A percentile compares a stretch with the other conserved stretches of the same genome.
Conservation (phyloP, 2,888 invertebrate genomes). For the Sminthurides aquaticus region DNA sequence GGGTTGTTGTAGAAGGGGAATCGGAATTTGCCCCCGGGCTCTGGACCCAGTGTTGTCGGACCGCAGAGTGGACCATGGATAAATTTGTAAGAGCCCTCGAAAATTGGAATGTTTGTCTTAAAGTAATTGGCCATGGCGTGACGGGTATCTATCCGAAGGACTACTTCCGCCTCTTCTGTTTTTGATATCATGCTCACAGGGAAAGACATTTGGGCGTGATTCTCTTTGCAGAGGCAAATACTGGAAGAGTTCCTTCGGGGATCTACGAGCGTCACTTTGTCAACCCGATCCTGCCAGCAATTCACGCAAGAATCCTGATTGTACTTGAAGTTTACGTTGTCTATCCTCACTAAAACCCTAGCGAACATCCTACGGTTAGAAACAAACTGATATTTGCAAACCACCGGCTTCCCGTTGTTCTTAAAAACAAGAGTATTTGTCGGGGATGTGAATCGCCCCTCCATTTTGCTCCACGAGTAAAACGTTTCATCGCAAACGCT, state of each 20-base stretch:
- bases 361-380: conserved; percentile 75
- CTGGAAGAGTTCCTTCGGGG: conserved; percentile 45
- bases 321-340: conserved; percentile 75
- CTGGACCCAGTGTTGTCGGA: conserved; percentile 68
- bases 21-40: conserved; percentile 76
- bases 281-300: conserved; percentile 77
- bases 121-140: conserved; percentile 82
- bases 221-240: conserved; percentile 62
- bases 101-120: conserved; percentile 73
- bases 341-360: conserved; percentile 67
- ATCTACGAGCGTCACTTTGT: conserved; percentile 51
- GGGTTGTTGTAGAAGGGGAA: conserved; percentile 56
- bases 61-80: conserved; percentile 76
- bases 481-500: conserved; percentile 82
- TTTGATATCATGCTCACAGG: conserved; percentile 59
- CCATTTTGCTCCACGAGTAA: conserved; percentile 69
- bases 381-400: conserved; percentile 74
- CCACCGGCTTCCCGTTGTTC: conserved; percentile 59
- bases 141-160: conserved; percentile 72
- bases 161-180: conserved; percentile 71
- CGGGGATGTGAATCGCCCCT: conserved; percentile 69
- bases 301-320: conserved; percentile 72
- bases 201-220: conserved; percentile 47
- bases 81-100: conserved; percentile 80
- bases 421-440: conserved; percentile 82